Evolutionary conservation across 2,113 vertebrate species (phyloP).

Genomic region (Lampris incognitus): DNA sequence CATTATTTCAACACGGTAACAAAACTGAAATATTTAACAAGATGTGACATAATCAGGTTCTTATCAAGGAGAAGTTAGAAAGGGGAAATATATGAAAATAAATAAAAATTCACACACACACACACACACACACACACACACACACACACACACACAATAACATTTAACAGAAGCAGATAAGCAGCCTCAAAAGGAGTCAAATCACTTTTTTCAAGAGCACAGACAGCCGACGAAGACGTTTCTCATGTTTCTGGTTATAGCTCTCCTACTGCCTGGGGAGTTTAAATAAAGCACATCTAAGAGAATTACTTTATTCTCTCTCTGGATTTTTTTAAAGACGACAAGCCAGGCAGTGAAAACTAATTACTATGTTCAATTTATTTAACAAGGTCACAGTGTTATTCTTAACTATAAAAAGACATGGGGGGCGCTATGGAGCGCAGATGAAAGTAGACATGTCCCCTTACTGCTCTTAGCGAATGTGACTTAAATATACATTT

Average conservation of each 20-base stretch:
- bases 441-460: no score
- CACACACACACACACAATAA: neutral
- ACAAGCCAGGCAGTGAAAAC: constrained; percentile 47
- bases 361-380: constrained; percentile 68
- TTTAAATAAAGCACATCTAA: constrained; percentile 64
- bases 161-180: no score
- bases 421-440: neutral
- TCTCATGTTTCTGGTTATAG: constrained; percentile 31
- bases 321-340: constrained; percentile 57
- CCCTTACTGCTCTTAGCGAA: no score
- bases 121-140: neutral
- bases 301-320: constrained; percentile 51
- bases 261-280: constrained; percentile 45
- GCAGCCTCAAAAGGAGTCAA: neutral
- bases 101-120: neutral
- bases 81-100: neutral
- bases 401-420: constrained; percentile 46
- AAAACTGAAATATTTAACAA: no score
- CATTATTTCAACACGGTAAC: no score
- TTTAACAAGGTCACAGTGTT: constrained; percentile 66
- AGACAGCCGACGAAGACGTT: neutral
- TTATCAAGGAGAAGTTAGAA: no score
- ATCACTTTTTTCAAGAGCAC: constrained; percentile 24
- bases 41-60: no score
- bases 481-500: no score